Percentiles rank a stretch among this genome's conserved stretches.
These are phyloP conservation scores for Hyperoplus immaculatus DNA, from an alignment of 2,797 vertebrate genomes.

Conservation along the genomic window DNA sequence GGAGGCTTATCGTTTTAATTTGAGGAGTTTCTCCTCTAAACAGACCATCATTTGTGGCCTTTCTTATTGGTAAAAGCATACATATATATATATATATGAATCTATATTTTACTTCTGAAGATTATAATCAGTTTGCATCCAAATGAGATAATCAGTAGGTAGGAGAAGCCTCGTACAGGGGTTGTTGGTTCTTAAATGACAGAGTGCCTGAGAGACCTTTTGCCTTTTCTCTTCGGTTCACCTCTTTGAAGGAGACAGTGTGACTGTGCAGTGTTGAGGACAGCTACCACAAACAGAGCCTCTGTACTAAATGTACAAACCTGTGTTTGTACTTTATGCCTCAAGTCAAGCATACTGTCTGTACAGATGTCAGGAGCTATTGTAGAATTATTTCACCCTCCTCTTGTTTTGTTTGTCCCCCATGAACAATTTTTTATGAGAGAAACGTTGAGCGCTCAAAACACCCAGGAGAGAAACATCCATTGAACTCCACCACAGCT, in stretches of 20 bases:
- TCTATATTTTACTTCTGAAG: conserved; percentile 72
- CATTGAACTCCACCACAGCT: conserved; percentile 20
- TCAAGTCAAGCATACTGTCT: conserved; percentile 62
- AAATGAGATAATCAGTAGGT: conserved; percentile 80
- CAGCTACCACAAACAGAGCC: conserved; percentile 43
- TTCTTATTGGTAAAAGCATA: conserved; percentile 69
- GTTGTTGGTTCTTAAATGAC: conserved; percentile 57
- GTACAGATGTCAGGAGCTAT: conserved; percentile 45
- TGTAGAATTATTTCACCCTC: conserved; percentile 31
- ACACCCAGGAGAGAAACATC: background rate
- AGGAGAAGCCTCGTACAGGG: conserved; percentile 41
- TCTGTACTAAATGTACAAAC: conserved; percentile 63
- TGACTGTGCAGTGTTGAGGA: conserved; percentile 74
- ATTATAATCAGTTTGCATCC: conserved; percentile 77
- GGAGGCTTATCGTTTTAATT: conserved; percentile 36
- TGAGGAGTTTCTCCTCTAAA: conserved; percentile 48
- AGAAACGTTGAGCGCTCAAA: conserved; percentile 21
- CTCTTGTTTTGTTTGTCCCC: conserved; percentile 36
- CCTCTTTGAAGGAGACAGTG: conserved; percentile 58
- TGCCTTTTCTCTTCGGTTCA: conserved; percentile 70
- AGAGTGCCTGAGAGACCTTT: conserved; percentile 78
- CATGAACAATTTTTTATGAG: conserved; percentile 41
- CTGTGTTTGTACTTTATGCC: conserved; percentile 44
- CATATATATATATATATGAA: conserved; percentile 68
- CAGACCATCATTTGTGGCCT: conserved; percentile 79